Conservation (phyloP, 2,797 vertebrate genomes). For the Geotrypetes seraphini region DNA sequence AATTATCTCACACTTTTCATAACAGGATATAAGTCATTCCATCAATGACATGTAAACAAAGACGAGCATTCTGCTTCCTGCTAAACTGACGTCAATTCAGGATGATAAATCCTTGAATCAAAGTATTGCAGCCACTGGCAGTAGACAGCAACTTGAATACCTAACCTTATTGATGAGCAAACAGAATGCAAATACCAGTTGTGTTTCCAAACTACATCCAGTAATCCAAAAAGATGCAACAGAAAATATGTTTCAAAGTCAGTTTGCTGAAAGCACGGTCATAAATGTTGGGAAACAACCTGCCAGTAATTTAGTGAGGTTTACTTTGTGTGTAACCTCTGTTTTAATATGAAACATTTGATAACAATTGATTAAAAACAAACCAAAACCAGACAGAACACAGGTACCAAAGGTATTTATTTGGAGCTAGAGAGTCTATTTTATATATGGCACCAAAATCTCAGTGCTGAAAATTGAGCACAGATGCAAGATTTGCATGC, state of each 20-base stretch:
- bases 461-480: too few relatives aligned
- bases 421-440: too few relatives aligned
- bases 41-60: constrained; percentile 24
- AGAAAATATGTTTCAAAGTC: constrained; percentile 10
- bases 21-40: constrained; percentile 38
- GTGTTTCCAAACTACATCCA: constrained; percentile 4
- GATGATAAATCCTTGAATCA: constrained; percentile 45
- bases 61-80: constrained; percentile 28
- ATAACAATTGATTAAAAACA: too few relatives aligned
- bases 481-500: too few relatives aligned
- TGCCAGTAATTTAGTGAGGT: too few relatives aligned
- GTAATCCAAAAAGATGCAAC: constrained; percentile 20
- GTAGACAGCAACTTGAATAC: constrained; percentile 24
- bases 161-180: background rate
- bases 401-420: too few relatives aligned
- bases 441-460: too few relatives aligned
- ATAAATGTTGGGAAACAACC: too few relatives aligned
- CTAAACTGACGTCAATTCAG: constrained; percentile 52
- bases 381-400: too few relatives aligned
- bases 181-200: background rate
- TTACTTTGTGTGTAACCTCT: too few relatives aligned
- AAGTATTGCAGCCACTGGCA: constrained; percentile 33
- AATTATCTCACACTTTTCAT: constrained; percentile 10
- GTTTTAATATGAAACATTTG: too few relatives aligned
- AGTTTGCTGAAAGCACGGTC: too few relatives aligned